Evolutionary conservation across 2,797 vertebrate species (phyloP).

Genomic region (Ispidina picta): DNA sequence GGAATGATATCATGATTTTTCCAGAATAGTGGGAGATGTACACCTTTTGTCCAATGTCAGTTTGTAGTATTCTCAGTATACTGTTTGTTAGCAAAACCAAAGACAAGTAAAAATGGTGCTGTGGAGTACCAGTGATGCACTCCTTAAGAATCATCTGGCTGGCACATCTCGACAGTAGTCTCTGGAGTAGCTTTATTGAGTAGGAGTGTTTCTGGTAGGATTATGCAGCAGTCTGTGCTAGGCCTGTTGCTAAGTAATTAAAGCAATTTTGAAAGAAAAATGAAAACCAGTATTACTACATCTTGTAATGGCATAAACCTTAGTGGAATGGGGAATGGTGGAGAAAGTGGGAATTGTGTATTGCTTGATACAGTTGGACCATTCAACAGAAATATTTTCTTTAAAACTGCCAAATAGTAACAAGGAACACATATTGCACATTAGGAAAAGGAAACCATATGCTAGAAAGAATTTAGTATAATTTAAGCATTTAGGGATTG

Average conservation of each 20-base stretch:
- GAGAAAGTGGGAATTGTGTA: background rate
- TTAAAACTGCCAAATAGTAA: background rate
- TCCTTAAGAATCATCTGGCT: background rate
- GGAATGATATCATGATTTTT: background rate
- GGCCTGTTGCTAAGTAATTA: background rate
- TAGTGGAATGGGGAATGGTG: background rate
- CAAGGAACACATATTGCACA: background rate
- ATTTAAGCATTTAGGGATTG: background rate
- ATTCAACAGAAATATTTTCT: background rate
- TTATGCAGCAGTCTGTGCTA: background rate
- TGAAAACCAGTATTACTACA: background rate
- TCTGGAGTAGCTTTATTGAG: background rate
- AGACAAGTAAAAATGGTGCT: background rate
- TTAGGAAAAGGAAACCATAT: background rate
- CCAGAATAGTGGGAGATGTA: background rate
- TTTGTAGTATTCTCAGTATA: background rate
- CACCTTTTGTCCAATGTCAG: background rate
- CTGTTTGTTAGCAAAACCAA: background rate
- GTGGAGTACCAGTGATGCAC: rapidly evolving
- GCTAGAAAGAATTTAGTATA: background rate
- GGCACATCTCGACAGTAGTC: background rate
- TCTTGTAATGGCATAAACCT: background rate
- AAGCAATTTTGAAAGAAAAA: background rate
- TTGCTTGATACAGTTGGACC: background rate
- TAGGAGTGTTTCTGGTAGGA: background rate